Evolutionary conservation across 2,888 invertebrate species (phyloP), one percentile per base, ranked within the genome.

Genomic region (Cetonia aurata): DNA sequence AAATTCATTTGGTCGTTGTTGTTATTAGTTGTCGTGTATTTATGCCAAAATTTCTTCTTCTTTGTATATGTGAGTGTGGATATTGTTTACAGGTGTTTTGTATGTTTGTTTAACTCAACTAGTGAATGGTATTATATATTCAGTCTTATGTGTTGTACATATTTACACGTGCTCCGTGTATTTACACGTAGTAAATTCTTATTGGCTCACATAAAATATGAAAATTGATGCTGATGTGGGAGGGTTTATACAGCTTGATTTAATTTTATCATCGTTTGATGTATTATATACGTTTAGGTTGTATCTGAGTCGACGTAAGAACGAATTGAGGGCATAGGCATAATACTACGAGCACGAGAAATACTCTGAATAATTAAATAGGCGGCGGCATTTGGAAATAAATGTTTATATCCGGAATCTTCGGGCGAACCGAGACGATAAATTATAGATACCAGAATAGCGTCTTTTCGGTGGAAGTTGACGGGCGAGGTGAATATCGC

Each of bases 211-310:
- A 50, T 62, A 48, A 62, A 62, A 62, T 62, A 62, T 62, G 33
- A 12, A 62, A 15, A n/a, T 15, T 3, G 13, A 44, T 6, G 10
- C 6, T 6, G 44, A n/a, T 1, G 10, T 44, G 13, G 10, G 13
- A n/a, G 44, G 10, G 46, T 59, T 48, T 48, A 50, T 19, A 44
- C 44, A 13, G 8, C 25, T 12, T 62, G 46, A 62, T 62, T 48
- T 48, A 31, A 62, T 62, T 62, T 62, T 48, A 62, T 48, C 48
- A 42, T 33, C 31, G 48, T 62, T 62, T 62, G 62, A 62, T 62
- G 25, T 59, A 59, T 59, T 59, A 59, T 59, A 44, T 59, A 59
- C 25, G 25, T 44, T 19, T 17, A 12, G 59, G 59, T 59, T 25
- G 25, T 25, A 25, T 25, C 25, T 25, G 25, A 25, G 3, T 25